phyloP scores from a whole-genome alignment of 2,888 invertebrate genomes.

The Synergus gifuensis region DNA sequence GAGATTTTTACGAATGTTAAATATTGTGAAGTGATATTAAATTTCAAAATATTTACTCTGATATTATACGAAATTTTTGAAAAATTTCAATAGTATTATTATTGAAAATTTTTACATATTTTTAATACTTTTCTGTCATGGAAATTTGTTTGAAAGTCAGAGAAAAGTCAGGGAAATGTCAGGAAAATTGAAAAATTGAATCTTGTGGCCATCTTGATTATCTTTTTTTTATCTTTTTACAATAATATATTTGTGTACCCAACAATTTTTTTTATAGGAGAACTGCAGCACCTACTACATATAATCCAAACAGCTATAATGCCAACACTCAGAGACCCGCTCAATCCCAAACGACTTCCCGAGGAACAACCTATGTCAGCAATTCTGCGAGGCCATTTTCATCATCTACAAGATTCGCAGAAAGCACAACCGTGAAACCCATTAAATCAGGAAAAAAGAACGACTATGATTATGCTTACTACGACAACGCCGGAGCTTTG shows the following conservation, averaged over 20 bases:
- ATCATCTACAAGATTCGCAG: slow-evolving; percentile 69
- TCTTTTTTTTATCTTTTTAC: not conserved
- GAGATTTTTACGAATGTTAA: too few relatives aligned
- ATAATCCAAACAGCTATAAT: slow-evolving; percentile 69
- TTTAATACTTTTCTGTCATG: too few relatives aligned
- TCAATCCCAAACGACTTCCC: slow-evolving; percentile 70
- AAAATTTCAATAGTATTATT: too few relatives aligned
- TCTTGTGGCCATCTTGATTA: too few relatives aligned
- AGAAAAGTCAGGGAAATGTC: too few relatives aligned
- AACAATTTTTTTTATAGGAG: slow-evolving; percentile 60
- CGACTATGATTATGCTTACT: slow-evolving; percentile 92
- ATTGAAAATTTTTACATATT: too few relatives aligned
- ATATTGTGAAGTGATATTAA: too few relatives aligned
- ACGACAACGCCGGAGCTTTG: slow-evolving; percentile 83
- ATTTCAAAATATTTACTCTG: too few relatives aligned
- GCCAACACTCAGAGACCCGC: slow-evolving; percentile 64
- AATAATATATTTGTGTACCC: too few relatives aligned
- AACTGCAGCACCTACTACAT: slow-evolving; percentile 67
- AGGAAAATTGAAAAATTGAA: too few relatives aligned
- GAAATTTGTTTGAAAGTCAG: too few relatives aligned
- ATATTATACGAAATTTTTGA: too few relatives aligned
- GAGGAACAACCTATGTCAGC: slow-evolving; percentile 73
- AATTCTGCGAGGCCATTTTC: slow-evolving; percentile 74
- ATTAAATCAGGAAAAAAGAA: slow-evolving; percentile 79
- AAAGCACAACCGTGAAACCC: slow-evolving; percentile 70